Evolutionary conservation across 2,888 invertebrate genomes (phyloP).

Genomic region (Hirtodrosophila alboralis): DNA sequence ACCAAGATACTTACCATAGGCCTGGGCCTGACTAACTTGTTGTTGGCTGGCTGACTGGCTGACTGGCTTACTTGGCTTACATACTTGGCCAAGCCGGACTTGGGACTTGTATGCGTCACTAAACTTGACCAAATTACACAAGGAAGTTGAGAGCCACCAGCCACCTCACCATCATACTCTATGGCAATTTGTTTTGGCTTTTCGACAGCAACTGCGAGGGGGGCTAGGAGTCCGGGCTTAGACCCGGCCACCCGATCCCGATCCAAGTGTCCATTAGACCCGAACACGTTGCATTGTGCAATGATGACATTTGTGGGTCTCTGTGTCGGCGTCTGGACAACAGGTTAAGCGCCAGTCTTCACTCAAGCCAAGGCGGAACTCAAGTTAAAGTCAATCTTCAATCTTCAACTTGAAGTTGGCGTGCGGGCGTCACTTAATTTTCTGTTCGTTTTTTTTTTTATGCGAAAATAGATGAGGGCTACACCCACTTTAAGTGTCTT

Average conservation of each 20-base stretch:
- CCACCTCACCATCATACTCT: background rate
- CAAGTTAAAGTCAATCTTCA: slow-evolving; percentile 5
- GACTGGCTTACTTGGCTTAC: slow-evolving; percentile 41
- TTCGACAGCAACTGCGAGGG: slow-evolving; percentile 29
- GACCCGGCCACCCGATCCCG: slow-evolving; percentile 9
- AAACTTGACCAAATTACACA: slow-evolving; percentile 80
- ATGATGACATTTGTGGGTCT: slow-evolving; percentile 62
- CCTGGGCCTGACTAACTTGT: slow-evolving; percentile 54
- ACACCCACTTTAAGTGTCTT: no score
- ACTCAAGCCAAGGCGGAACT: slow-evolving; percentile 35
- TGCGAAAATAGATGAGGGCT: slow-evolving; percentile 30
- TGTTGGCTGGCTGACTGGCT: slow-evolving; percentile 58
- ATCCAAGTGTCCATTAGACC: slow-evolving; percentile 54
- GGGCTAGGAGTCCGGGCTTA: background rate
- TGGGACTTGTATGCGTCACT: slow-evolving; percentile 68
- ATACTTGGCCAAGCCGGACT: slow-evolving; percentile 71
- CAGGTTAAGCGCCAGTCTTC: slow-evolving; percentile 50
- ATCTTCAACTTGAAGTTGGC: slow-evolving; percentile 10
- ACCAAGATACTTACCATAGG: slow-evolving; percentile 43
- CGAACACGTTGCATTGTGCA: slow-evolving; percentile 53
- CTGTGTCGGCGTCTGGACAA: slow-evolving; percentile 40
- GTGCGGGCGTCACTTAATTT: slow-evolving; percentile 29
- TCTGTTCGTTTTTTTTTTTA: no score
- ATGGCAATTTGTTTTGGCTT: slow-evolving; percentile 54
- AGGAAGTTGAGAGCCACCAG: slow-evolving; percentile 54